Evolutionary conservation across 2,113 vertebrate species (phyloP).

Genomic region (Catagonus wagneri): DNA sequence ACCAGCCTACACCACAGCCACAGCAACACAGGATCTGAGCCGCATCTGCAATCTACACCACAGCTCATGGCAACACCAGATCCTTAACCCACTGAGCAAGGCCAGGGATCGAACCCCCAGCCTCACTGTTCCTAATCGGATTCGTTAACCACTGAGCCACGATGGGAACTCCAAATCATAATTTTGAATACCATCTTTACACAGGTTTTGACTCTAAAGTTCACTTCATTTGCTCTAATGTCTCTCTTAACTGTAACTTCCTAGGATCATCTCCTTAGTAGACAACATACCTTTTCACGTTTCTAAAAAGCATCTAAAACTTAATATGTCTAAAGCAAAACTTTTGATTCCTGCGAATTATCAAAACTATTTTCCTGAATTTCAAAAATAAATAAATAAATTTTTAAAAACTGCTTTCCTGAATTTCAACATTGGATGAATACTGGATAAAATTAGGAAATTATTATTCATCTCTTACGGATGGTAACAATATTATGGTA

Average conservation of each 20-base stretch:
- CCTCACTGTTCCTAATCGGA: too few species aligned
- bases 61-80: too few species aligned
- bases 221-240: neutral
- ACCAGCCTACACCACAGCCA: too few species aligned
- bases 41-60: too few species aligned
- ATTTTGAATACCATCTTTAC: neutral
- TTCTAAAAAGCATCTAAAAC: neutral
- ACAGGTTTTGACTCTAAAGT: neutral
- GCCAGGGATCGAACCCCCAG: too few species aligned
- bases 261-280: neutral
- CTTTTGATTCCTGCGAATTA: neutral
- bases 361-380: neutral
- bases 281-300: neutral
- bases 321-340: neutral
- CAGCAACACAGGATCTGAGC: too few species aligned
- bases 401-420: neutral
- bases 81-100: too few species aligned
- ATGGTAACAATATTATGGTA: neutral
- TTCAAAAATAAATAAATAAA: too few species aligned
- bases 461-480: neutral
- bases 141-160: too few species aligned
- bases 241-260: neutral
- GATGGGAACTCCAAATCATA: too few species aligned
- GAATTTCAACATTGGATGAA: neutral
- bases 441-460: neutral